Evolutionary conservation across 1,140 invertebrate species (phyloP), one percentile per base, ranked within the genome.

Genomic region (Radopholus similis): DNA sequence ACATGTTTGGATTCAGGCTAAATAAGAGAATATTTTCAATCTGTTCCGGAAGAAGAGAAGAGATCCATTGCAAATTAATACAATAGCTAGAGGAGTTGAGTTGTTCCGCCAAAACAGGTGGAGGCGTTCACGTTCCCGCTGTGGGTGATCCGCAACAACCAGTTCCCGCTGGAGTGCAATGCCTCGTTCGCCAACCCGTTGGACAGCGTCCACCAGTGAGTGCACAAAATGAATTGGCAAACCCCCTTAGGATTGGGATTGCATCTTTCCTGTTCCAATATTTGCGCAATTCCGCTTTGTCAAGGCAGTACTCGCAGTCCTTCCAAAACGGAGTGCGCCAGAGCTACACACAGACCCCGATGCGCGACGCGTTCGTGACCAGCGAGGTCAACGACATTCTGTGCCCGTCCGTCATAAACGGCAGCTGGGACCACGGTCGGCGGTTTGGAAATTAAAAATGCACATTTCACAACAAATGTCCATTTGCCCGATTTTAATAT

Each of bases 361-460:
- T 81, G 3, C 72, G 65, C 23, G 72, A 74, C 51, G 66, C 77
- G 2, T 81, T 82, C 49, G 76, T 81, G 8, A 64, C 65, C 35
- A 69, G 75, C 49, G 80, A 81, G 60, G 81, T 81, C 6, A 77
- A 76, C 44, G 80, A 82, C 21, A 77, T 82, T 42, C 32, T 69
- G 9, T 68, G 79, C 51, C 79, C 79, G 37, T 67, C n/a, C n/a
- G n/a, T 55, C 28, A 64, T 82, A 21, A 81, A 81, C 57, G 77
- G 68, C 32, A 76, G 57, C 34, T 81, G 70, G 64, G 78, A 83
- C 35, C 21, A 40, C 15, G 37, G 37, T 59, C n/a, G n/a, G n/a
- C n/a, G n/a, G n/a, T n/a, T n/a, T n/a, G n/a, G n/a, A n/a, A n/a
- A n/a, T n/a, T n/a, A n/a, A n/a, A n/a, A n/a, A n/a, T n/a, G n/a